Base-by-base conservation (phyloP, 2,797 vertebrate genomes). In the Macrochelys suwanniensis region DNA sequence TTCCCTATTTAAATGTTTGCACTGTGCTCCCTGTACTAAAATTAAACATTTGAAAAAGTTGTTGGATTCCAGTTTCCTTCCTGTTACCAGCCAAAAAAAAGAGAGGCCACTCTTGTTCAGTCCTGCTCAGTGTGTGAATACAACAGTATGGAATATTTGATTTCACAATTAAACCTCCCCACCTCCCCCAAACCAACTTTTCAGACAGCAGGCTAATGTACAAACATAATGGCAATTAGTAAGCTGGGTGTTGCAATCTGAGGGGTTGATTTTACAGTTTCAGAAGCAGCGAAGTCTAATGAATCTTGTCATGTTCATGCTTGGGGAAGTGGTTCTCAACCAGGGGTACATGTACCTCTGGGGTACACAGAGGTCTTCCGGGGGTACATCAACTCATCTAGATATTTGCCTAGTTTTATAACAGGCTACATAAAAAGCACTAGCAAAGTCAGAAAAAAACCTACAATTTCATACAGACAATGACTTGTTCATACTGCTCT, bases 211-310 rank as follows among this genome's bases (percentile, higher is more conserved):
- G n/a, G 33, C 17, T 79, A 25, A 51, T 4, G 83, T 76, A 5
- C 0, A n/a, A 50, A 47, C 11, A 6, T 6, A 37, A 4, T 8
- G 7, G 37, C 56, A 3, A 0, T 37, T 61, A 7, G 28, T 9
- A 10, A 47, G 33, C 28, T 0, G 26, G 54, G 21, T 31, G 37
- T 47, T 53, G 89, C 45, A 19, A 2, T 1, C 51, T 3, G 5
- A 1, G 1, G 8, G 68, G 61, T 53, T 80, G 50, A n/a, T 54
- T 33, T n/a, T 8, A 6, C 0, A 1, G 47, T 51, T 82, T 80
- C 19, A 45, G 68, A 47, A 88, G 59, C 56, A 33, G 23, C 50
- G 12, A 19, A 31, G 51, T 2, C 26, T 59, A 28, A 26, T 28
- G 49, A 31, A 31, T 21, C 50, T 85, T 49, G 2, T 57, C 28